Evolutionary conservation across 1,140 invertebrate species (phyloP).

Genomic region (Choristoneura fumiferana): DNA sequence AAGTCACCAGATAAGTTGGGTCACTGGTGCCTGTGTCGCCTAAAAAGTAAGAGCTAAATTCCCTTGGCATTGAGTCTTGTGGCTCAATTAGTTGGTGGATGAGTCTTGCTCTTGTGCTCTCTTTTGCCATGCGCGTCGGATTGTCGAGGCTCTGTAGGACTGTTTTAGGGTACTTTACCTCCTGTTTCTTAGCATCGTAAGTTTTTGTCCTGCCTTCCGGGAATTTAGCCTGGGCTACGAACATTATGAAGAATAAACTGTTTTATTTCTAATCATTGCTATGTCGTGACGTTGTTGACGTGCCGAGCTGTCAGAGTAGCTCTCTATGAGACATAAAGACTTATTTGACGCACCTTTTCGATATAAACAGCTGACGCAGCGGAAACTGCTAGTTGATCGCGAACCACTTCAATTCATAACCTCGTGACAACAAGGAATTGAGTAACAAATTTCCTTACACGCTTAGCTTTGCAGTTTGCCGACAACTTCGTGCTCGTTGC

Average conservation of each 20-base stretch:
- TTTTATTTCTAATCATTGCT: background rate
- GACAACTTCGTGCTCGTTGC: background rate
- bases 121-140: slow-evolving; percentile 25
- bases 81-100: slow-evolving; percentile 28
- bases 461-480: slow-evolving; percentile 24
- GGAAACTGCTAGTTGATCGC: slow-evolving; percentile 74
- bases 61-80: slow-evolving; percentile 19
- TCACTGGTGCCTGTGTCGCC: slow-evolving; percentile 21
- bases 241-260: too few species aligned
- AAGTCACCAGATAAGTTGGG: slow-evolving; percentile 30
- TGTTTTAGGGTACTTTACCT: slow-evolving; percentile 10
- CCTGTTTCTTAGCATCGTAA: too few species aligned
- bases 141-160: slow-evolving; percentile 33
- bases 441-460: slow-evolving; percentile 70
- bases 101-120: slow-evolving; percentile 33
- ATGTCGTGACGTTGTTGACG: slow-evolving; percentile 6
- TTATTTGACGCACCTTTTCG: background rate
- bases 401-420: slow-evolving; percentile 74
- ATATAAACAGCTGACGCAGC: slow-evolving; percentile 61
- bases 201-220: too few species aligned
- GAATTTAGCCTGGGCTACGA: too few species aligned
- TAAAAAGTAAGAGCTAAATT: slow-evolving; percentile 36
- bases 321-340: background rate
- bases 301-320: background rate
- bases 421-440: slow-evolving; percentile 70